Conservation (phyloP, 2,113 vertebrate genomes). For the Dascyllus trimaculatus region DNA sequence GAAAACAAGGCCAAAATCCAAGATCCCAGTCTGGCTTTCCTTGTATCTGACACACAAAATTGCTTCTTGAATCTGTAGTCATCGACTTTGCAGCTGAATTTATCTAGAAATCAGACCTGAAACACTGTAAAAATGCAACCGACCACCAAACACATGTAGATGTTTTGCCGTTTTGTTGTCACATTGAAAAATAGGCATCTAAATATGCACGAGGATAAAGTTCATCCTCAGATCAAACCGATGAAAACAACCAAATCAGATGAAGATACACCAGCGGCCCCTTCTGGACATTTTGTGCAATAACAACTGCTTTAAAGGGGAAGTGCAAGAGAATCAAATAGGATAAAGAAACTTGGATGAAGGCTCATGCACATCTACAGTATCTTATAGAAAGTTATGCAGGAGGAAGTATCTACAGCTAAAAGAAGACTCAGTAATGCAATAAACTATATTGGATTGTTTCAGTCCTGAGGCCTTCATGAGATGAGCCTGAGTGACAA, state of each 20-base stretch:
- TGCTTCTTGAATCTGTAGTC: background rate
- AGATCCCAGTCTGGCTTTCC: background rate
- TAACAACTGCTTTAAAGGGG: background rate
- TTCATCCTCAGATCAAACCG: background rate
- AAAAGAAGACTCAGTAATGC: no score
- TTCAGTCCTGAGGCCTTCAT: no score
- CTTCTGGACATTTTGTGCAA: slow-evolving; percentile 46
- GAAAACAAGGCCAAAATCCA: slow-evolving; percentile 71
- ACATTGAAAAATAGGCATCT: background rate
- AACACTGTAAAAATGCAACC: background rate
- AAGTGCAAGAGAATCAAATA: no score
- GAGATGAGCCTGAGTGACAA: no score
- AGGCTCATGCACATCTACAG: no score
- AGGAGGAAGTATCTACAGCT: no score
- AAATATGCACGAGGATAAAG: background rate
- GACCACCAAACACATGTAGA: background rate
- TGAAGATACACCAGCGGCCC: background rate
- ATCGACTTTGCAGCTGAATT: background rate
- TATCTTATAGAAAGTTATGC: no score
- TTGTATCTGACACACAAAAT: background rate
- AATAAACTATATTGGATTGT: no score
- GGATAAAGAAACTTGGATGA: no score
- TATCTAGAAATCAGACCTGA: background rate
- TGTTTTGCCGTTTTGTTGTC: background rate
- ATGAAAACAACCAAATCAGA: background rate